These are phyloP conservation scores for Ochropacha duplaris DNA, from an alignment of 2,888 invertebrate species.

Conservation along the genomic window DNA sequence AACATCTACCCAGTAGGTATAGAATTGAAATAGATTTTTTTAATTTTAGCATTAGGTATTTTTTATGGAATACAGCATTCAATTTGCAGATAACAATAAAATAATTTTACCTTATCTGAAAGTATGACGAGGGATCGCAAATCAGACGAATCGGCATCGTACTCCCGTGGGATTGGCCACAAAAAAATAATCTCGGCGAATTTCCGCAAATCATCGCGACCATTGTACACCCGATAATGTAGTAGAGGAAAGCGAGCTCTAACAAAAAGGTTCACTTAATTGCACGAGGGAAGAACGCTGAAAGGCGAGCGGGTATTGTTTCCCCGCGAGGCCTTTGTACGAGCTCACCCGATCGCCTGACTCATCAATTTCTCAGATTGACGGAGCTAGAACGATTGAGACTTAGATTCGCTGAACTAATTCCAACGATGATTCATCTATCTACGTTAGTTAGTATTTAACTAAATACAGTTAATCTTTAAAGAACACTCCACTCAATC, in stretches of 20 bases:
- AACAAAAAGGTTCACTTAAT: constrained; percentile 80
- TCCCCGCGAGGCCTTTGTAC: constrained; percentile 70
- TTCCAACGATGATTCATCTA: constrained; percentile 8
- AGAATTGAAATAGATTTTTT: too few relatives aligned
- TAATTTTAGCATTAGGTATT: not conserved
- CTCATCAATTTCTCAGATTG: constrained; percentile 77
- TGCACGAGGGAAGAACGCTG: constrained; percentile 71
- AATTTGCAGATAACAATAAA: constrained; percentile 61
- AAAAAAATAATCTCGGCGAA: constrained; percentile 68
- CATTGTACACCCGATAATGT: constrained; percentile 78
- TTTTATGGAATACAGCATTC: constrained; percentile 31
- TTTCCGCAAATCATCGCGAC: constrained; percentile 78
- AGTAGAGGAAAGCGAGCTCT: constrained; percentile 65
- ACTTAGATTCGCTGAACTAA: constrained; percentile 48
- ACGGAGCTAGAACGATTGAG: constrained; percentile 58
- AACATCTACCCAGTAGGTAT: too few relatives aligned
- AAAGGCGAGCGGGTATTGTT: constrained; percentile 71
- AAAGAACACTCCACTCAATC: constrained; percentile 30
- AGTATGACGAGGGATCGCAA: constrained; percentile 67
- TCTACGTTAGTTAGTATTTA: not conserved
- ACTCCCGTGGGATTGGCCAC: constrained; percentile 46
- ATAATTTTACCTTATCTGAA: constrained; percentile 48
- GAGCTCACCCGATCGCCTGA: constrained; percentile 59
- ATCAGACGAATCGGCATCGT: constrained; percentile 57
- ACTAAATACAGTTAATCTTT: not conserved